Conservation (phyloP, 2,797 vertebrate genomes). For the Phrynocephalus vlangalii region DNA sequence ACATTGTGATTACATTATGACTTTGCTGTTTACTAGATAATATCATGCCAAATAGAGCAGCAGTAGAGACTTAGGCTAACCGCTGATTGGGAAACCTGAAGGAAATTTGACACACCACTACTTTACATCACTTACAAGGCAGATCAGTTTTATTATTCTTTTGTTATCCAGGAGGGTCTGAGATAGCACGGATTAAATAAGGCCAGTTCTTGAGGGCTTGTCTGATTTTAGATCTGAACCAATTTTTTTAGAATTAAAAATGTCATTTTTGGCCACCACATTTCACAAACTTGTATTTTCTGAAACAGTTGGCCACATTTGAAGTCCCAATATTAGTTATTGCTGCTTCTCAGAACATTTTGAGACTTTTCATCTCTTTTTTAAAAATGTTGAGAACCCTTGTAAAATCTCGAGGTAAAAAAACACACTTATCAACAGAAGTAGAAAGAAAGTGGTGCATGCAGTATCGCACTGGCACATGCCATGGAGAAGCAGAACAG, state of each 20-base stretch:
- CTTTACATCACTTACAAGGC: background rate
- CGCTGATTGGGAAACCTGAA: background rate
- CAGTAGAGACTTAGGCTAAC: background rate
- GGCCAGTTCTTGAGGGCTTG: background rate
- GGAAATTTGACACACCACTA: background rate
- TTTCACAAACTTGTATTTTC: background rate
- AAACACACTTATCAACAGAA: accelerated
- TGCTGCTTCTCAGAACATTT: conserved; percentile 1
- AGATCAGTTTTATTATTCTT: background rate
- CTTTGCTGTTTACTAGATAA: background rate
- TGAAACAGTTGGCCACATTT: background rate
- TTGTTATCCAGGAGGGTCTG: background rate
- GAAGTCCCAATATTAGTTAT: background rate
- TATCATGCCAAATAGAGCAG: background rate
- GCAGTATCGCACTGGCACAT: background rate
- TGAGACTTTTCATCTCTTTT: background rate
- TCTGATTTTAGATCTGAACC: background rate
- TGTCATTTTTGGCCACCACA: background rate
- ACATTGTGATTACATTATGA: background rate
- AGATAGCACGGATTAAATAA: background rate
- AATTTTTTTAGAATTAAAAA: background rate
- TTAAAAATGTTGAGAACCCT: background rate
- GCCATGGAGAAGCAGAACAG: background rate
- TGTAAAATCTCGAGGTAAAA: background rate
- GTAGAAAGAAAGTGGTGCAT: background rate